Base-by-base conservation (phyloP, 1,140 invertebrate species). In the Zaprionus vittiger region DNA sequence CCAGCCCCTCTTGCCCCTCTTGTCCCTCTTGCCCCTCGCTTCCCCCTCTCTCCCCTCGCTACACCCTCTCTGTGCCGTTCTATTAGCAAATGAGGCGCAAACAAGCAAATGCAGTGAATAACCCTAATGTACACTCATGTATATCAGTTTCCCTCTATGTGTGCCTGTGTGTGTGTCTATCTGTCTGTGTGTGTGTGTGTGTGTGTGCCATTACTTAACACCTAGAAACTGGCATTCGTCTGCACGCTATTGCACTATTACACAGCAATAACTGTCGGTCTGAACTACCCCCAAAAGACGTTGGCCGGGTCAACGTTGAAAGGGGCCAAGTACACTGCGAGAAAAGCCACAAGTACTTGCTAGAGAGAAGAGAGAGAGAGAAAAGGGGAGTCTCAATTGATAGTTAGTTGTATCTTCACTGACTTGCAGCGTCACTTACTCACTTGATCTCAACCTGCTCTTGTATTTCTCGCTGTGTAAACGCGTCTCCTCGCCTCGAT, bases 221-320 rank as follows among this genome's bases (percentile, higher is more conserved):
- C 83, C 84, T 81, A 83, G 59, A 70, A 71, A 61, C 74, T 72
- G 69, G 24, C 76, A 70, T 63, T 62, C 67, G 68, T 86, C 77
- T 59, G 84, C 83, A 89, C 80, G 83, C 83, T 59, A 89, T 86
- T 83, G 80, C 73, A 83, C 84, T 83, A 89, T 89, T 87, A 89
- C 83, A 87, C 83, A 87, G 63, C 70, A 60, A 84, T 71, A 80
- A 74, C 56, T 65, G 67, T 49, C 56, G 47, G 37, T 49, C 70
- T 59, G 41, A 79, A 79, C 77, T 73, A 79, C 77, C 77, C 77
- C 74, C 68, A 73, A 77, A 79, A 77, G 77, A 73, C 77, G 47
- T 57, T 26, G 54, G 20, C 37, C 17, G 68, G 64, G 34, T 67
- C 24, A 61, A 44, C 57, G 28, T 55, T 55, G n/a, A 57, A 24